Base-by-base conservation (phyloP, 2,797 vertebrate species). In the Danio jaintianensis region DNA sequence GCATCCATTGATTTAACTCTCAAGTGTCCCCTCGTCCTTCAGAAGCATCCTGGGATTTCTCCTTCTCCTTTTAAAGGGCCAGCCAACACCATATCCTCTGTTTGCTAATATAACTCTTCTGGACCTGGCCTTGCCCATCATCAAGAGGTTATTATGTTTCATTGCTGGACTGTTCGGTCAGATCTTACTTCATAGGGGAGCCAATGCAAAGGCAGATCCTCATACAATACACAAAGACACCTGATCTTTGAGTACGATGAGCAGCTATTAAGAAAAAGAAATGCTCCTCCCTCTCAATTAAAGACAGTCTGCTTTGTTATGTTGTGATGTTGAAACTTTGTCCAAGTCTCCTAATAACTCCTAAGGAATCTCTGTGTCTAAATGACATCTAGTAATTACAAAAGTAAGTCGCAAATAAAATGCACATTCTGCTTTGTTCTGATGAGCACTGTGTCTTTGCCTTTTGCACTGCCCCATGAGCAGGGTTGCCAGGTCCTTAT, bases 1-100 rank as follows among this genome's bases (percentile, higher is more conserved):
- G 68, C 67, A 3, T 72, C 53, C 66, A 82, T 82, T 77, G 83
- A 85, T 82, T 85, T 79, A 67, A 82, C 67, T 79, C 80, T 79
- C 83, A 71, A 78, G 75, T 72, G 81, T 78, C 67, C 55, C 61
- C 18, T 52, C 22, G 50, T 75, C 79, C 75, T 75, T 82, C 72
- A 72, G 11, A 12, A 3, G 61, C 71, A 75, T 71, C 62, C 61
- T 29, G 61, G 70, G 64, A 74, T 66, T 68, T 64, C 69, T 62
- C 62, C n/a, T 61, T 69, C 66, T 83, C 69, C 6, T 29, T 68
- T 79, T 83, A 83, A 69, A 79, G 62, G 16, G 29, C 50, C 64
- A 79, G 50, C 42, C n/a, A 42, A 45, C 40, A 40, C 29, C 16
- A 80, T 66, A 47, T 73, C 50, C 20, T 40, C 47, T 15, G 7